Base-by-base conservation (phyloP, 2,797 vertebrate genomes). In the Gymnodraco acuticeps region DNA sequence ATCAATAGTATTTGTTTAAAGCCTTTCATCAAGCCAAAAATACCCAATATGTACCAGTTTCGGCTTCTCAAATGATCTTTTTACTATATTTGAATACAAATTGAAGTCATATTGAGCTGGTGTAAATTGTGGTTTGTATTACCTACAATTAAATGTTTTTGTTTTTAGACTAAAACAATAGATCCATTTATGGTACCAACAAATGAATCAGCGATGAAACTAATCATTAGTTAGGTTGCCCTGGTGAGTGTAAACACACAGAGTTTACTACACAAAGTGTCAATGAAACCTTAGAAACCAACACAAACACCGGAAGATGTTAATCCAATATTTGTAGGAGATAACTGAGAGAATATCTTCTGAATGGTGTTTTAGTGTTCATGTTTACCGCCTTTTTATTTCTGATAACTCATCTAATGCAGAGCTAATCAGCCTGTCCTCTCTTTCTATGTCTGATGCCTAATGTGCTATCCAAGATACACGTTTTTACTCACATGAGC, bases 401-500 rank as follows among this genome's bases (percentile, higher is more conserved):
- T 45, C 7, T 33, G 12, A 0, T 42, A 45, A 53, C 3, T 10
- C 38, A 7, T 14, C 19, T 42, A 54, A 38, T 38, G 6, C 33
- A 4, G 43, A 27, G 23, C 23, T 3, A 27, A 27, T 43, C 20
- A 27, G 1, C 11, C 14, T 38, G 0, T 10, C 19, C 56, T 48
- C 23, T 9, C 19, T 54, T 15, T 46, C 45, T 41, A 16, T 67
- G 14, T 68, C 38, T 16, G n/a, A 41, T 46, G 14, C 48, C 68
- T 50, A 38, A 47, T 46, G 19, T 51, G 23, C 53, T 50, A 6
- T 42, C 56, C 38, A 58, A 58, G 65, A 84, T 81, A 79, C 74
- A 80, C 43, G 51, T 77, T 74, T 66, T 50, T 70, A 47, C 82
- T 88, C 80, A 73, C 66, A 81, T 74, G 82, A 88, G 80, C 61